phyloP scores from a whole-genome alignment of 2,888 invertebrate genomes.

The Oscheius sp. region DNA sequence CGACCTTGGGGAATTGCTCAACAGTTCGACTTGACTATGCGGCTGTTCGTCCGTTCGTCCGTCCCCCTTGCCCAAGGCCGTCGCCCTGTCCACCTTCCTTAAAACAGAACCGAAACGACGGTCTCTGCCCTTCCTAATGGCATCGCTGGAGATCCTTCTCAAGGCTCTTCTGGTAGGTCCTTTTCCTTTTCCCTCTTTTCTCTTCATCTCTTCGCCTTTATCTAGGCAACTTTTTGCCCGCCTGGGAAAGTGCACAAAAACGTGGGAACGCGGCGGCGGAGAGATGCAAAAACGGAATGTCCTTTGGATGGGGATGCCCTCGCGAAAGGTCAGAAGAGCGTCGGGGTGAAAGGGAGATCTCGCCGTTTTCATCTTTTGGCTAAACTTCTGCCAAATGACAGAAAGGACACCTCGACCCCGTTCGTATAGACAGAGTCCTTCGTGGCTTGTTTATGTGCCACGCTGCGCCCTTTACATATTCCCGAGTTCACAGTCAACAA shows the following conservation, averaged over 20 bases:
- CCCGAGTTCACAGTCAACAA: background rate
- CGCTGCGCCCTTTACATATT: conserved; percentile 24
- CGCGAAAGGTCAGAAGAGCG: conserved; percentile 8
- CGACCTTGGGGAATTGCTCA: conserved; percentile 11
- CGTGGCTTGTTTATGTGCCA: conserved; percentile 20
- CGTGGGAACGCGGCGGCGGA: conserved; percentile 26
- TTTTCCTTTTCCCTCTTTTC: background rate
- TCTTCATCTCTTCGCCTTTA: too few species aligned
- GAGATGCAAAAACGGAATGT: conserved; percentile 14
- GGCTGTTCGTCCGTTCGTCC: conserved; percentile 39
- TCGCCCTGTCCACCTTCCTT: conserved; percentile 19
- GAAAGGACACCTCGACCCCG: too few species aligned
- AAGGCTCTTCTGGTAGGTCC: conserved; percentile 20
- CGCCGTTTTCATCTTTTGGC: too few species aligned
- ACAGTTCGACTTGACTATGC: conserved; percentile 37
- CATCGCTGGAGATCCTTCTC: conserved; percentile 22
- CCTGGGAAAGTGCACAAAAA: conserved; percentile 27
- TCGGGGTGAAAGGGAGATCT: background rate
- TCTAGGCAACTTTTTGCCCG: background rate
- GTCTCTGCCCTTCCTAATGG: background rate
- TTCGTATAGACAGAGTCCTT: too few species aligned
- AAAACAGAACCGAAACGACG: conserved; percentile 17
- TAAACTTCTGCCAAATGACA: too few species aligned
- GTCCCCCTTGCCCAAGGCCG: conserved; percentile 26
- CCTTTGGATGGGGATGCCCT: conserved; percentile 14